These are phyloP conservation scores for Tigriopus californicus DNA, from an alignment of 2,888 invertebrate genomes.

Conservation along the genomic window DNA sequence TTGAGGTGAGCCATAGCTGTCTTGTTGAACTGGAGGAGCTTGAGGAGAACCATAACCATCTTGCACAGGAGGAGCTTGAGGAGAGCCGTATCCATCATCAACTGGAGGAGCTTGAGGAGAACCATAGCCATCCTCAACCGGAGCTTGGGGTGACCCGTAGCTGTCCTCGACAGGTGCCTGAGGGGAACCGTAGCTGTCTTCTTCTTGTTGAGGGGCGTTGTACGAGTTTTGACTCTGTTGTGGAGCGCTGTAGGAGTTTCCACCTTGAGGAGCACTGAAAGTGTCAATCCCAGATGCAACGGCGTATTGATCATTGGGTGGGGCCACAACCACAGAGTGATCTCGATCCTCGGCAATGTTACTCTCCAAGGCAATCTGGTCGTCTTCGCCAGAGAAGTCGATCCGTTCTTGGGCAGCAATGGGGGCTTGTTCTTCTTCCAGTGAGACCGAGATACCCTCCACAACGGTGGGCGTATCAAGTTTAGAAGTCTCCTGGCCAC, in stretches of 20 bases:
- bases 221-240: neutral
- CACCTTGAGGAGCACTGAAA: slow-evolving; percentile 7
- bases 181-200: slow-evolving; percentile 13
- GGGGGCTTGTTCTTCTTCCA: neutral
- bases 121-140: slow-evolving; percentile 5
- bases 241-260: neutral
- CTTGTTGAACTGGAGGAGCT: slow-evolving; percentile 4
- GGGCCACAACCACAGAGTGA: neutral
- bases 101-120: slow-evolving; percentile 6
- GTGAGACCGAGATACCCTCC: neutral
- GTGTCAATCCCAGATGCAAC: neutral
- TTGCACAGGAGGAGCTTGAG: slow-evolving; percentile 10
- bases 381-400: neutral
- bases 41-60: slow-evolving; percentile 10
- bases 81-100: slow-evolving; percentile 7
- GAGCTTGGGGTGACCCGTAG: slow-evolving; percentile 12
- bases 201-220: neutral
- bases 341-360: neutral
- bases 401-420: neutral
- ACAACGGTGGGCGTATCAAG: neutral
- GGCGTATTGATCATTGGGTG: neutral
- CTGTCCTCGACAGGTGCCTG: slow-evolving; percentile 5
- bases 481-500: too few relatives aligned
- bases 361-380: slow-evolving; percentile 1
- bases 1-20: slow-evolving; percentile 15